Conservation (phyloP, 1,140 invertebrate genomes). For the Polypedilum pembai region DNA sequence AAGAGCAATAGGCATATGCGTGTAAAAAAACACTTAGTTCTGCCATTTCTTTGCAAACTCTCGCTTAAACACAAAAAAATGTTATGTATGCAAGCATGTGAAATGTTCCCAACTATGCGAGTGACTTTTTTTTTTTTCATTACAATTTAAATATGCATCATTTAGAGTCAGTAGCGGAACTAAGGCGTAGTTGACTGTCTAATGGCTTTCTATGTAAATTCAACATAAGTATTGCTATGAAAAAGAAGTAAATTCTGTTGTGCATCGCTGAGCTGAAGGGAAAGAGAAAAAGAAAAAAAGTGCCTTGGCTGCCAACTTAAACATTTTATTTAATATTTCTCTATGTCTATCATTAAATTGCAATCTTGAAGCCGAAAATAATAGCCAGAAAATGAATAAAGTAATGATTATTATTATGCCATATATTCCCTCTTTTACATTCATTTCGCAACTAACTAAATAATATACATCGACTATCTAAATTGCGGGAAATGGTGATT, state of each 20-base stretch:
- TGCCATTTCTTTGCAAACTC: background rate
- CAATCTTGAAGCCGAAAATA: background rate
- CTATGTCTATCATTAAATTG: background rate
- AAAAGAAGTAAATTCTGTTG: background rate
- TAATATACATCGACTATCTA: no score
- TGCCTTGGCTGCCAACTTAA: no score
- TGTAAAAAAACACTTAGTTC: background rate
- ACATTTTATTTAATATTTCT: background rate
- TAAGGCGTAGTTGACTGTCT: constrained; percentile 16
- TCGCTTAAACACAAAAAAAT: no score
- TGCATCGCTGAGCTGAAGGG: background rate
- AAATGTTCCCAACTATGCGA: no score
- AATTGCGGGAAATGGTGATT: background rate
- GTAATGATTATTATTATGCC: background rate
- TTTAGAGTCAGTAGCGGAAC: constrained; percentile 16
- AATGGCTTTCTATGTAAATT: background rate
- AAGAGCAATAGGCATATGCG: background rate
- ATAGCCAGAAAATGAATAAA: background rate
- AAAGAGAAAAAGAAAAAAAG: no score
- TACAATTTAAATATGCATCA: constrained; percentile 5
- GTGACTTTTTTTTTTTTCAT: background rate
- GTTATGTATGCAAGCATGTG: no score
- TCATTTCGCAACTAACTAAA: background rate
- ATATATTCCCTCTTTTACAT: background rate
- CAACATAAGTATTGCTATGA: background rate